A percentile compares a stretch with the other conserved stretches of the same genome.
These are phyloP conservation scores for Cephus nigrinus DNA, from an alignment of 2,888 invertebrate species.

Conservation along the genomic window DNA sequence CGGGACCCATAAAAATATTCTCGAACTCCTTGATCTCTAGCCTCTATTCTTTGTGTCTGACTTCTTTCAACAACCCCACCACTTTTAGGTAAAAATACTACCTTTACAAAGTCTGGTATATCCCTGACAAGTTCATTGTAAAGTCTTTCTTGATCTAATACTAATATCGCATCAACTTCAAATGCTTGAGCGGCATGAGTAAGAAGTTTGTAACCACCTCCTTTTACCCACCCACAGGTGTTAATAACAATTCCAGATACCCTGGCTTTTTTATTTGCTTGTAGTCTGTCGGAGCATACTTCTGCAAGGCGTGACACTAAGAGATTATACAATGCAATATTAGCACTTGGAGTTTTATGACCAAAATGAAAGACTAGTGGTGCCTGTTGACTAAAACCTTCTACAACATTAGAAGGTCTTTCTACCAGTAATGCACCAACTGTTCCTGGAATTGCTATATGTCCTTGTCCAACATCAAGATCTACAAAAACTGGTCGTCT, in stretches of 20 bases:
- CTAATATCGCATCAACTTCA: constrained; percentile 95
- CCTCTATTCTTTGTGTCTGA: constrained; percentile 76
- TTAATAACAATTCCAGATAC: constrained; percentile 94
- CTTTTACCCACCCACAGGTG: constrained; percentile 98
- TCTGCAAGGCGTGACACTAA: constrained; percentile 87
- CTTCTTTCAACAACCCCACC: constrained; percentile 95
- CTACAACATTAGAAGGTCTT: constrained; percentile 92
- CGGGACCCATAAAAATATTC: constrained; percentile 95
- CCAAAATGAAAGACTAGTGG: constrained; percentile 96
- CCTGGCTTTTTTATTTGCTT: constrained; percentile 87
- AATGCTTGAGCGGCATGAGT: constrained; percentile 92
- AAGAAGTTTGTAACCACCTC: constrained; percentile 87
- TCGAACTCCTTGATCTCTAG: constrained; percentile 83
- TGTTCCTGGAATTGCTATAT: constrained; percentile 92
- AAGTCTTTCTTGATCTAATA: constrained; percentile 94
- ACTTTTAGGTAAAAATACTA: constrained; percentile 93
- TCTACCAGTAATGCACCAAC: constrained; percentile 92
- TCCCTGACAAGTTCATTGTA: constrained; percentile 95
- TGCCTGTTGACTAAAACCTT: constrained; percentile 94
- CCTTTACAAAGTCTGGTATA: constrained; percentile 93
- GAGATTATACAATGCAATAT: constrained; percentile 85
- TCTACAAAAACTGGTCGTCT: constrained; percentile 93
- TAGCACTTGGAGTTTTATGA: constrained; percentile 80
- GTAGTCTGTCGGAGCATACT: constrained; percentile 85
- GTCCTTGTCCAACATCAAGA: constrained; percentile 94